Percentiles rank a stretch among this genome's conserved stretches.
Conservation (phyloP, 2,888 invertebrate species). For the Amblyjoppa proteus region DNA sequence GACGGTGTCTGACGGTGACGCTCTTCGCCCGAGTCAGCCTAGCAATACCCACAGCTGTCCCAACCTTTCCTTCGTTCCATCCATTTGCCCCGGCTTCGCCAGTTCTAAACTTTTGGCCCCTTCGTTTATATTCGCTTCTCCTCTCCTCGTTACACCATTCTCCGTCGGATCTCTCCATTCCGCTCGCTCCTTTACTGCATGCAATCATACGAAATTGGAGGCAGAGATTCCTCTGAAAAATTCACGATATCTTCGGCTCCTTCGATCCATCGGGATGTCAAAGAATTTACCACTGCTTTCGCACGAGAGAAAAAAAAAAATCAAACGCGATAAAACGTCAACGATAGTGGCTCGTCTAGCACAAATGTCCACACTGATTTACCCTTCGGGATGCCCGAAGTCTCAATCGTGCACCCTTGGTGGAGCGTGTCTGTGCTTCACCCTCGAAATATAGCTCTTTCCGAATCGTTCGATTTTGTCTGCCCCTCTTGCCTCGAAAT, state of each 20-base stretch:
- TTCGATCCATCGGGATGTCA: slow-evolving; percentile 39
- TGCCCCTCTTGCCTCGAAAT: slow-evolving; percentile 17
- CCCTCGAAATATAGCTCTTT: neutral
- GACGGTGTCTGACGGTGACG: slow-evolving; percentile 23
- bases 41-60: neutral
- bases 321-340: neutral
- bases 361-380: neutral
- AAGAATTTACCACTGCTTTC: slow-evolving; percentile 6
- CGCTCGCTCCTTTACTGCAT: slow-evolving; percentile 31
- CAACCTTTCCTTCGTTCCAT: slow-evolving; percentile 27
- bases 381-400: neutral
- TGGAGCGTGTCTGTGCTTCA: neutral
- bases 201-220: slow-evolving; percentile 66
- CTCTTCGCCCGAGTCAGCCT: slow-evolving; percentile 1
- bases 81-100: slow-evolving; percentile 19
- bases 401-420: slow-evolving; percentile 7
- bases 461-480: slow-evolving; percentile 1
- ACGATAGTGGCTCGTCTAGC: neutral
- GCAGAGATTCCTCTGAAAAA: slow-evolving; percentile 60
- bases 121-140: slow-evolving; percentile 43
- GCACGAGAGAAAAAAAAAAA: slow-evolving; percentile 13
- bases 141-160: slow-evolving; percentile 37
- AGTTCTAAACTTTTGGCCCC: slow-evolving; percentile 44
- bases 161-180: slow-evolving; percentile 6
- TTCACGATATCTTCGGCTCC: slow-evolving; percentile 36